phyloP scores from a whole-genome alignment of 53 echinoderm and acorn worm species.

The Holothuria leucospilota region DNA sequence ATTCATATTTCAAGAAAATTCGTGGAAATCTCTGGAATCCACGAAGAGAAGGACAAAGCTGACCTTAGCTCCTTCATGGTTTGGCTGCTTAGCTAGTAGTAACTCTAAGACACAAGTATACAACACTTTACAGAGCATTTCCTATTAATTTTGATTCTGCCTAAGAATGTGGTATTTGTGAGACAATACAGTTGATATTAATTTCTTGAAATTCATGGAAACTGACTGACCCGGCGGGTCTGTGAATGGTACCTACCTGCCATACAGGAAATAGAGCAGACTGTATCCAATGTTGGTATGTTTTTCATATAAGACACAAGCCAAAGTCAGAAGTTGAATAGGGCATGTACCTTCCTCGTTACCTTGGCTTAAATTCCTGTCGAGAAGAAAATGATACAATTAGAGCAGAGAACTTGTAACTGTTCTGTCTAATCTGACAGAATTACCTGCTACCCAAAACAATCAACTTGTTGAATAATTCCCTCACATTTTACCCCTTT shows the following conservation, averaged over 20 bases:
- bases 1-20: no score
- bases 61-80: no score
- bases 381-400: background rate
- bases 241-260: constrained; percentile 62
- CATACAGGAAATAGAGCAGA: constrained; percentile 88
- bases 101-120: no score
- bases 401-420: background rate
- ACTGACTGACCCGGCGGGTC: no score
- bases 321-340: constrained; percentile 87
- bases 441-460: background rate
- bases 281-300: constrained; percentile 89
- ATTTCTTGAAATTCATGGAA: no score
- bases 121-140: no score
- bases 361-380: constrained; percentile 85
- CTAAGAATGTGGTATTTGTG: no score
- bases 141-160: no score
- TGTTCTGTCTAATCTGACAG: background rate
- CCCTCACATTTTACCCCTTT: background rate
- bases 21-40: no score
- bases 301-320: constrained; percentile 95
- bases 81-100: no score
- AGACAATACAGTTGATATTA: no score
- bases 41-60: no score
- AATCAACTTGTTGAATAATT: background rate
- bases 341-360: constrained; percentile 90